These are phyloP conservation scores for Amphipoea lucens DNA, from an alignment of 2,888 invertebrate genomes.

Conservation along the genomic window DNA sequence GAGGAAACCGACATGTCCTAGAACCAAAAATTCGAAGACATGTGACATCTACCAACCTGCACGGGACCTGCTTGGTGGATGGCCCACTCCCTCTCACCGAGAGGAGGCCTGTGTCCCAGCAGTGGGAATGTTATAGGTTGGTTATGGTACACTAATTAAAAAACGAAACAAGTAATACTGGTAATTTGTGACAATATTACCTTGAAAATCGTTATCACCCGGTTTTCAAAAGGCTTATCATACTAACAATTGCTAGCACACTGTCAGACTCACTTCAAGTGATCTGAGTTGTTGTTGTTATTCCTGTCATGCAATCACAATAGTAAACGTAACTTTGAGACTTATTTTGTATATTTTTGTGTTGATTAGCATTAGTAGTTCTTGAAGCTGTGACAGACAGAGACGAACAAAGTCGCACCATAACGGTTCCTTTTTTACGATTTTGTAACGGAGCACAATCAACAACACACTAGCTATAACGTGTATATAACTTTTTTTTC, in stretches of 20 bases:
- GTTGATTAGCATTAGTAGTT: not conserved
- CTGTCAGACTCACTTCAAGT: not conserved
- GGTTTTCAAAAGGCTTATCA: not conserved
- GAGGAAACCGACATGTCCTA: no score
- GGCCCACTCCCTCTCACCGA: no score
- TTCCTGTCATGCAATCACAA: not conserved
- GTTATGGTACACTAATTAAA: not conserved
- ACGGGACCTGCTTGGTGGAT: no score
- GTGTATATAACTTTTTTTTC: slow-evolving; percentile 51
- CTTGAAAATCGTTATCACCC: not conserved
- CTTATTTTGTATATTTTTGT: not conserved
- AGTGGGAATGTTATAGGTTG: no score
- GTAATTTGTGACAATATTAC: not conserved
- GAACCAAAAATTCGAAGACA: no score
- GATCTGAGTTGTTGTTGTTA: no score
- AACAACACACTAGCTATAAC: not conserved
- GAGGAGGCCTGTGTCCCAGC: no score
- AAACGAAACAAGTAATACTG: not conserved
- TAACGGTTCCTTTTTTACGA: not conserved
- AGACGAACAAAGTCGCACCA: not conserved
- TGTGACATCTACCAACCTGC: no score
- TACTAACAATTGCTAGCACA: no score
- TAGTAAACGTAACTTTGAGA: not conserved
- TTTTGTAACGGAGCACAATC: not conserved
- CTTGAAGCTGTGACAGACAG: not conserved